phyloP scores from a whole-genome alignment of 2,888 invertebrate genomes.

The Sclerodermus sp. region DNA sequence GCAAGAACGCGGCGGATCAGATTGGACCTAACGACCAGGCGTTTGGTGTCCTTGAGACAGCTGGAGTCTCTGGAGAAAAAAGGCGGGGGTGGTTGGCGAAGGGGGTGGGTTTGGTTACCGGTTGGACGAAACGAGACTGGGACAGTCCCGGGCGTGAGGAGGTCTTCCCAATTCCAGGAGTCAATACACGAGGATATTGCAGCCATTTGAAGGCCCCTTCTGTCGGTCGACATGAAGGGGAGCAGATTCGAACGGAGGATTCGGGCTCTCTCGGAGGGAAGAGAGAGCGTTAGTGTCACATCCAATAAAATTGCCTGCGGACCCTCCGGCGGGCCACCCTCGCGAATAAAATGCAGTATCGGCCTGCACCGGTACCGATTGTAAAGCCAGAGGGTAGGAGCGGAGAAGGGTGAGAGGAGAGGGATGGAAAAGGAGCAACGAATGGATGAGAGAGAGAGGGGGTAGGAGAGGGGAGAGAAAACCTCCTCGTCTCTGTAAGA shows the following conservation, averaged over 20 bases:
- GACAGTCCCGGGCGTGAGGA: slow-evolving; percentile 31
- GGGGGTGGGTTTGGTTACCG: slow-evolving; percentile 33
- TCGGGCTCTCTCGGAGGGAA: slow-evolving; percentile 2
- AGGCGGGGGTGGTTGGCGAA: too few species aligned
- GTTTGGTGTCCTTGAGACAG: too few species aligned
- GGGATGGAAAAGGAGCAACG: slow-evolving; percentile 5
- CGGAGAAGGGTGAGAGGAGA: too few species aligned
- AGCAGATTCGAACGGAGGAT: background rate
- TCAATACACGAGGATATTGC: slow-evolving; percentile 49
- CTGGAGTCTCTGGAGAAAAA: too few species aligned
- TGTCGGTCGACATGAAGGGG: slow-evolving; percentile 13
- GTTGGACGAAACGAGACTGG: slow-evolving; percentile 12
- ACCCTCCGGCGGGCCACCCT: slow-evolving; percentile 32
- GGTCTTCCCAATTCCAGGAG: slow-evolving; percentile 46
- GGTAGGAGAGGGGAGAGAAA: slow-evolving; percentile 1
- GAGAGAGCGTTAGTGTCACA: slow-evolving; percentile 39
- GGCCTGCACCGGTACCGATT: slow-evolving; percentile 30
- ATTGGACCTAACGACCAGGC: too few species aligned
- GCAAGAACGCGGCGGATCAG: too few species aligned
- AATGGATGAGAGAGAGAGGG: slow-evolving; percentile 9
- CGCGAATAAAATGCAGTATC: slow-evolving; percentile 43
- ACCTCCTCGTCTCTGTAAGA: background rate
- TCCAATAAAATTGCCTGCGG: slow-evolving; percentile 48
- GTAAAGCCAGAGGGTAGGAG: slow-evolving; percentile 35
- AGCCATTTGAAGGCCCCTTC: slow-evolving; percentile 44